These are phyloP conservation scores for Ardeotis arabs DNA, from an alignment of 2,113 vertebrate species.

Conservation along the genomic window DNA sequence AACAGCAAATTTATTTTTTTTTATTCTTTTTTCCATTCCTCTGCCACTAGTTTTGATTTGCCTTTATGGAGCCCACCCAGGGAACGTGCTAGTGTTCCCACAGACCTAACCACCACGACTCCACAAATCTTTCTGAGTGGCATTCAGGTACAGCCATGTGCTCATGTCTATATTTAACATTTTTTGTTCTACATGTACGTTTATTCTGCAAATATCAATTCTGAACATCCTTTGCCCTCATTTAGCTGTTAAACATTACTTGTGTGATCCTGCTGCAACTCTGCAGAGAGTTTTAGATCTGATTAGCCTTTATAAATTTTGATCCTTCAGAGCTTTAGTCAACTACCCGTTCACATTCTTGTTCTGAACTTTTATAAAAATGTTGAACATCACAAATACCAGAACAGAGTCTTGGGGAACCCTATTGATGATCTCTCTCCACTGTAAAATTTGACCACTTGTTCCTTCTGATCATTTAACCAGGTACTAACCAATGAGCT, in stretches of 20 bases:
- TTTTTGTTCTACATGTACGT: background rate
- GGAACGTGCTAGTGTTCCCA: fast-evolving
- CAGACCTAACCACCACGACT: background rate
- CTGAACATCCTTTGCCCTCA: background rate
- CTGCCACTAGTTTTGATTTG: background rate
- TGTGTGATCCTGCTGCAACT: background rate
- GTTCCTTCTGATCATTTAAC: background rate
- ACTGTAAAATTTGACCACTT: background rate
- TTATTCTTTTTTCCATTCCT: background rate
- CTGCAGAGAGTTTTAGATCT: background rate
- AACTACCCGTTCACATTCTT: background rate
- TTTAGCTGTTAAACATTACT: background rate
- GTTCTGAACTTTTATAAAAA: background rate
- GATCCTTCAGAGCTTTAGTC: background rate
- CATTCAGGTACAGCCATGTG: background rate
- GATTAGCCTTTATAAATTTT: background rate
- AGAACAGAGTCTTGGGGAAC: background rate
- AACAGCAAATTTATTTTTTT: background rate
- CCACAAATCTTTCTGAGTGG: too few species aligned
- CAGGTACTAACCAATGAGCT: background rate
- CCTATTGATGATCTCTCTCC: background rate
- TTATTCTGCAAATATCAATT: background rate
- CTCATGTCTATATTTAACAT: background rate
- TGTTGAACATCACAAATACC: background rate
- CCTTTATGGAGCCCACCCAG: background rate